Percentiles rank a stretch among this genome's conserved stretches.
Evolutionary conservation across 2,888 invertebrate genomes (phyloP).

Genomic region (Pinctada fucata): DNA sequence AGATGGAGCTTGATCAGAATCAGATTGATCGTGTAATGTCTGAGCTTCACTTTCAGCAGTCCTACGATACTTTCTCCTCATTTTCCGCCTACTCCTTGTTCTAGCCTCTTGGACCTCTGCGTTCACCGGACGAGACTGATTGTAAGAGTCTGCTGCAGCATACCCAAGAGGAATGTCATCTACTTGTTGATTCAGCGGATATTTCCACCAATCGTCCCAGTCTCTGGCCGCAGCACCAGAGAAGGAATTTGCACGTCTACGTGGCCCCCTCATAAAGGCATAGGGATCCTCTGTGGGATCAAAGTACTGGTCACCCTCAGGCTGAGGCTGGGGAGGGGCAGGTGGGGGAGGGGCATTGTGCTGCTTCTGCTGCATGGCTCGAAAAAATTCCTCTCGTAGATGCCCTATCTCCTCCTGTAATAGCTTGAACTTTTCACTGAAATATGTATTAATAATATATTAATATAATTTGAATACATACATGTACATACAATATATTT

Average conservation of each 20-base stretch:
- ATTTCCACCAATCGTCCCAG: slow-evolving; percentile 66
- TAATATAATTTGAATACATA: neutral
- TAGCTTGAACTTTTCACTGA: slow-evolving; percentile 59
- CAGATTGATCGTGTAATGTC: slow-evolving; percentile 50
- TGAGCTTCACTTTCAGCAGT: slow-evolving; percentile 20
- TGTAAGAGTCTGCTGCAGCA: slow-evolving; percentile 67
- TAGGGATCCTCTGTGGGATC: slow-evolving; percentile 69
- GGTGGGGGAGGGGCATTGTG: slow-evolving; percentile 47
- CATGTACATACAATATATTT: neutral
- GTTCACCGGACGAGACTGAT: slow-evolving; percentile 29
- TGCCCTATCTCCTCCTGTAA: slow-evolving; percentile 66
- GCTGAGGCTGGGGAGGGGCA: slow-evolving; percentile 44
- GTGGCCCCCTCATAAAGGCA: slow-evolving; percentile 69
- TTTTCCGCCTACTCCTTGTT: slow-evolving; percentile 31
- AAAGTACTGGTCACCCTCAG: slow-evolving; percentile 60
- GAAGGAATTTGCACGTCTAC: slow-evolving; percentile 68
- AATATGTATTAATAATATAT: slow-evolving; percentile 25
- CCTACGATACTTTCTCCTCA: slow-evolving; percentile 30
- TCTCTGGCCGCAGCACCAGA: slow-evolving; percentile 64
- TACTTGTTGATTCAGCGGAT: slow-evolving; percentile 53
- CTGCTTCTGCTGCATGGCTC: slow-evolving; percentile 52
- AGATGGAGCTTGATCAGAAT: slow-evolving; percentile 56
- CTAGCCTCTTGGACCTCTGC: slow-evolving; percentile 29
- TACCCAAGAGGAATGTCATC: slow-evolving; percentile 68
- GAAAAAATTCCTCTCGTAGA: slow-evolving; percentile 60